Evolutionary conservation across 2,113 vertebrate species (phyloP).

Genomic region (Electrona antarctica): DNA sequence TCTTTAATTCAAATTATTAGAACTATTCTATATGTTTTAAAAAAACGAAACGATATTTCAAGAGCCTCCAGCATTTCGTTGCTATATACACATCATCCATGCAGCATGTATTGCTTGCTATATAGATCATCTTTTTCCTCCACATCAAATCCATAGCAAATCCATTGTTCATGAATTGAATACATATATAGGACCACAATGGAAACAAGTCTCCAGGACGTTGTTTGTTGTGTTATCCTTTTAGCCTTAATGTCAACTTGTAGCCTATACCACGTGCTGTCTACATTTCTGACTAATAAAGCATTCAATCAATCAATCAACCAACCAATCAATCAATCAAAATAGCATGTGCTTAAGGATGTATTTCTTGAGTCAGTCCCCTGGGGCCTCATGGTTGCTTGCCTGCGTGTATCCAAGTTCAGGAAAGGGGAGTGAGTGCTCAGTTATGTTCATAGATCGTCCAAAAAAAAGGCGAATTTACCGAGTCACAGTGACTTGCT

Average conservation of each 20-base stretch:
- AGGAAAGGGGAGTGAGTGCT: constrained; percentile 78
- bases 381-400: constrained; percentile 8
- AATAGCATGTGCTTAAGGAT: constrained; percentile 46
- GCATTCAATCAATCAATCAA: too few relatives aligned
- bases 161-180: too few relatives aligned
- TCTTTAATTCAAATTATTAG: constrained; percentile 59
- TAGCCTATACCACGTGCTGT: too few relatives aligned
- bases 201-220: too few relatives aligned
- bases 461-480: constrained; percentile 59
- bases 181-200: too few relatives aligned
- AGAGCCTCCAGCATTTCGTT: constrained; percentile 78
- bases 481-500: constrained; percentile 86
- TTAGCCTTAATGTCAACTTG: too few relatives aligned
- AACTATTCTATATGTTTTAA: constrained; percentile 73
- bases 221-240: too few relatives aligned
- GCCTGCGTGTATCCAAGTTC: constrained; percentile 21
- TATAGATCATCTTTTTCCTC: constrained; percentile 51
- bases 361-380: constrained; percentile 42
- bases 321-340: too few relatives aligned
- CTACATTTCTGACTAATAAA: too few relatives aligned
- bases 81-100: constrained; percentile 23
- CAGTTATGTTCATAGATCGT: constrained; percentile 65
- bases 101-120: too few relatives aligned
- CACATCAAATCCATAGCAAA: constrained; percentile 46
- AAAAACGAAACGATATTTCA: constrained; percentile 73